Base-by-base conservation (phyloP, 2,113 vertebrate species). In the Willisornis vidua region DNA sequence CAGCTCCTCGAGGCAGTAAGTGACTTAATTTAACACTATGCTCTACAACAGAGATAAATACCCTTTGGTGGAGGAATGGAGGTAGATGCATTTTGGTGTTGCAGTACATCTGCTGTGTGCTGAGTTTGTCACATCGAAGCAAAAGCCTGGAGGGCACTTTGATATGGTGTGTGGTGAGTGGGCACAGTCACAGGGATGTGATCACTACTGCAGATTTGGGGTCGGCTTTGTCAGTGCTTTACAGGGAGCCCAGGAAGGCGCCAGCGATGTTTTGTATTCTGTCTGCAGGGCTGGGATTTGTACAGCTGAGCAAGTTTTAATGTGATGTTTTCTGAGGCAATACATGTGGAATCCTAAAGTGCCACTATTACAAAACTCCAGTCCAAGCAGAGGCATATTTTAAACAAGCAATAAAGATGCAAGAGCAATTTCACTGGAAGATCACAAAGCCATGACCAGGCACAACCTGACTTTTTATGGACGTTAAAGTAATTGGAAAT, bases 291-390 rank as follows among this genome's bases (percentile, higher is more conserved):
- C 91, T 91, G 85, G 67, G 75, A 87, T 96, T 96, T 96, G 87
- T 81, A 91, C 94, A 96, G 93, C 78, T 93, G 87, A 97, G n/a
- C 81, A 85, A 90, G 54, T 74, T 95, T 83, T 94, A 87, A 93
- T 94, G 81, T 54, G 85, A 91, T 89, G 84, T 91, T 96, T 95
- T 85, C 91, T 0, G 8, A 94, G 94, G 94, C 91, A 73, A 51
- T 66, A 70, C 82, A 85, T 6, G 55, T 59, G 74, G 77, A 75
- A 93, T 35, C 59, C 49, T 43, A 13, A 86, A 79, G 67, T 39
- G 87, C 71, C 0, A 1, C 68, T 75, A 58, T 93, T 89, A 85
- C 63, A 73, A 84, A 92, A 49, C 59, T 66, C 71, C 78, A 62
- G 46, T 58, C 81, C 90, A 87, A 90, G 89, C 63, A 73, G 63